phyloP scores from a whole-genome alignment of 1,140 invertebrate species.

The Nasonia giraulti region DNA sequence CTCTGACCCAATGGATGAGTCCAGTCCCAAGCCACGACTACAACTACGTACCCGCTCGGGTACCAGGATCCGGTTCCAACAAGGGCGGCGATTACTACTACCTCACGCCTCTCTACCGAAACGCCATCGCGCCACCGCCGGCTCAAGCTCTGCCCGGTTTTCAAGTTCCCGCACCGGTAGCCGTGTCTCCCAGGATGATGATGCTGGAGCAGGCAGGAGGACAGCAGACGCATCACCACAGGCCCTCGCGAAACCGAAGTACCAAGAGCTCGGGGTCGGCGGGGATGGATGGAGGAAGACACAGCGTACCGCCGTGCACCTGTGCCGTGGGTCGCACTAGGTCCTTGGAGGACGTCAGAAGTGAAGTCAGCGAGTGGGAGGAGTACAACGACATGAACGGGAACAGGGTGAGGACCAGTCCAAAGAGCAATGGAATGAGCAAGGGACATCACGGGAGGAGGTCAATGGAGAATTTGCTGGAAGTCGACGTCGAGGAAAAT shows the following conservation, averaged over 20 bases:
- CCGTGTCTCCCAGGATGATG: conserved; percentile 67
- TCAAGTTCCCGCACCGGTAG: conserved; percentile 59
- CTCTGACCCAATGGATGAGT: conserved; percentile 66
- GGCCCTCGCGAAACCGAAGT: conserved; percentile 58
- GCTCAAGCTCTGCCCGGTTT: conserved; percentile 65
- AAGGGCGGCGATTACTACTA: conserved; percentile 83
- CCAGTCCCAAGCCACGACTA: conserved; percentile 68
- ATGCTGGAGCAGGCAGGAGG: conserved; percentile 62
- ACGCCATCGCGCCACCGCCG: conserved; percentile 77
- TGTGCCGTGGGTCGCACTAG: conserved; percentile 78
- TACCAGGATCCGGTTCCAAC: conserved; percentile 68
- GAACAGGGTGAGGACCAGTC: conserved; percentile 73
- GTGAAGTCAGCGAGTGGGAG: conserved; percentile 80
- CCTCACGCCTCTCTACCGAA: conserved; percentile 80
- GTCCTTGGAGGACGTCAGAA: conserved; percentile 82
- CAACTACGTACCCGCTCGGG: conserved; percentile 73
- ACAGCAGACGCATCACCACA: conserved; percentile 15
- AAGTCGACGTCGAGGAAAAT: conserved; percentile 69
- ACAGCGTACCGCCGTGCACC: conserved; percentile 73
- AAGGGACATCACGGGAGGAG: conserved; percentile 71
- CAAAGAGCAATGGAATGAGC: conserved; percentile 55
- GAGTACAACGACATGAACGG: conserved; percentile 76
- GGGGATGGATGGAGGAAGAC: conserved; percentile 60
- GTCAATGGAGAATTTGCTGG: conserved; percentile 82
- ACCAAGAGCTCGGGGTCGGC: conserved; percentile 63